Evolutionary conservation across 2,797 vertebrate species (phyloP).

Genomic region (Muscicapa comitata): DNA sequence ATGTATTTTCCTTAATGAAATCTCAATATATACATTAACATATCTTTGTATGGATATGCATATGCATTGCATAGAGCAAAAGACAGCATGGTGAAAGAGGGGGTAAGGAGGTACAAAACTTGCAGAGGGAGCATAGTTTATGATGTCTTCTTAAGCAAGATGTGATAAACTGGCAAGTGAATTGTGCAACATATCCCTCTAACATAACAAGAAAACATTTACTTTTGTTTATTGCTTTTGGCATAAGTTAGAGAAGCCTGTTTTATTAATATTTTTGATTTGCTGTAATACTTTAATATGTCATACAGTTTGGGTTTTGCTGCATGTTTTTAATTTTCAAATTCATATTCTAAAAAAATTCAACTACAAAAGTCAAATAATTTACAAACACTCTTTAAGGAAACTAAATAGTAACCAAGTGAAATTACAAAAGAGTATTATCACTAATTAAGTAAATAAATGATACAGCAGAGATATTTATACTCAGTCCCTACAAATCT

Average conservation of each 20-base stretch:
- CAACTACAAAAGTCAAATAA: neutral
- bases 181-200: neutral
- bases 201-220: neutral
- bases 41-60: neutral
- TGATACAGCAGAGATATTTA: neutral
- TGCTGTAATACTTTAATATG: neutral
- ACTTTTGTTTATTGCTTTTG: neutral
- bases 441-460: neutral
- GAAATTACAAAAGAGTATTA: neutral
- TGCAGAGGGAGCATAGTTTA: neutral
- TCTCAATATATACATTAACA: neutral
- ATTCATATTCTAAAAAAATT: neutral
- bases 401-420: neutral
- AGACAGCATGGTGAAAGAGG: neutral
- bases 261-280: neutral
- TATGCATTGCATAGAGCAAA: neutral
- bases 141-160: neutral
- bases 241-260: neutral
- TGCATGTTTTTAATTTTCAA: neutral
- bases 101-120: neutral
- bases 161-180: neutral
- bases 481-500: neutral
- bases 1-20: neutral
- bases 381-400: neutral
- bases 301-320: neutral